Evolutionary conservation across 2,797 vertebrate species (phyloP).

Genomic region (Geotrypetes seraphini): DNA sequence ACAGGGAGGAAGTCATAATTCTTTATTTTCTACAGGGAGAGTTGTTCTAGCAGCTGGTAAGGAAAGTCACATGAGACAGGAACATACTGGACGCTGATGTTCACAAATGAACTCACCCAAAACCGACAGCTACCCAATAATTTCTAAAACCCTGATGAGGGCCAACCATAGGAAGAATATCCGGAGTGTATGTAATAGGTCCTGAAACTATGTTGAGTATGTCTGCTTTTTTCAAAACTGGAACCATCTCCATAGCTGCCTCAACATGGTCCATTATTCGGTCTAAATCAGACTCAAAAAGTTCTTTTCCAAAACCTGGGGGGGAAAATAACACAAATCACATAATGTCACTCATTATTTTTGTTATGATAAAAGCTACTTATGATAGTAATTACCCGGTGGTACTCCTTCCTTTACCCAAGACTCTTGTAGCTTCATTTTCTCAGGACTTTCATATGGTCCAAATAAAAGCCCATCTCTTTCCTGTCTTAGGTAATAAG

Average conservation of each 20-base stretch:
- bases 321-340: neutral
- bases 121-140: slow-evolving; percentile 93
- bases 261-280: slow-evolving; percentile 88
- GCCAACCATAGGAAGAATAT: slow-evolving; percentile 91
- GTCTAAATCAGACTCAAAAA: slow-evolving; percentile 96
- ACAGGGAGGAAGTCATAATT: too few relatives aligned
- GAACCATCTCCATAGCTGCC: slow-evolving; percentile 91
- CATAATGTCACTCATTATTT: too few relatives aligned
- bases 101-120: slow-evolving; percentile 72
- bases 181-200: slow-evolving; percentile 93
- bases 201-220: slow-evolving; percentile 87
- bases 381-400: slow-evolving; percentile 57
- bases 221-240: slow-evolving; percentile 79
- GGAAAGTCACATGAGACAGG: too few relatives aligned
- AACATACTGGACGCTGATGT: too few relatives aligned
- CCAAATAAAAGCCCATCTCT: slow-evolving; percentile 89
- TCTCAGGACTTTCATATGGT: slow-evolving; percentile 85
- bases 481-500: slow-evolving; percentile 89
- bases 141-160: slow-evolving; percentile 79
- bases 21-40: too few relatives aligned
- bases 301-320: slow-evolving; percentile 90
- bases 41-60: too few relatives aligned
- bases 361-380: too few relatives aligned
- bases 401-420: slow-evolving; percentile 86
- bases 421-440: slow-evolving; percentile 89